Evolutionary conservation across 2,888 invertebrate species (phyloP).

Genomic region (Zaprionus bogoriensis): DNA sequence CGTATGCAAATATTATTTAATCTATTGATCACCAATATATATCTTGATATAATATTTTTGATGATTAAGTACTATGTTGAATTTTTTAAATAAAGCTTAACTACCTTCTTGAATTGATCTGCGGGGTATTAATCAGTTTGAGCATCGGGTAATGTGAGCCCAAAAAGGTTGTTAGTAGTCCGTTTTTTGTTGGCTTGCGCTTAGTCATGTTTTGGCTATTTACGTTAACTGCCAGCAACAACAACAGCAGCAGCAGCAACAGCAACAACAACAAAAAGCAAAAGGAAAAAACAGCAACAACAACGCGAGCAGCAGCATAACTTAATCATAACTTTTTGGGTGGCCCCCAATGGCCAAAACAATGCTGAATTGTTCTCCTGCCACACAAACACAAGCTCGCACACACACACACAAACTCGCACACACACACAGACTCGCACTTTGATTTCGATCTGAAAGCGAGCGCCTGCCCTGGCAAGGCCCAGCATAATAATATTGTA

Average conservation of each 20-base stretch:
- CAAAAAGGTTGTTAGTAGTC: conserved; percentile 18
- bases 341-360: conserved; percentile 74
- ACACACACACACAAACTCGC: conserved; percentile 9
- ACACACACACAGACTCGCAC: conserved; percentile 32
- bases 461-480: conserved; percentile 54
- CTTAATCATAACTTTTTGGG: conserved; percentile 81
- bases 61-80: too few relatives aligned
- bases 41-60: too few relatives aligned
- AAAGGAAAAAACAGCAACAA: conserved; percentile 1
- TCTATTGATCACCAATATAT: too few relatives aligned
- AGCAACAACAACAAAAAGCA: neutral
- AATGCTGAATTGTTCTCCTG: conserved; percentile 71
- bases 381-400: conserved; percentile 31
- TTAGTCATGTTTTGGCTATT: conserved; percentile 73
- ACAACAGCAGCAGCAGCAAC: conserved; percentile 3
- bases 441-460: conserved; percentile 74
- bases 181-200: conserved; percentile 27
- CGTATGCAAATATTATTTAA: too few relatives aligned
- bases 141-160: neutral
- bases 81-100: too few relatives aligned
- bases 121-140: neutral
- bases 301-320: conserved; percentile 52
- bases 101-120: neutral
- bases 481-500: conserved; percentile 75
- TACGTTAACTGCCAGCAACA: conserved; percentile 41